Evolutionary conservation across 2,888 invertebrate genomes (phyloP), one percentile per base, ranked within the genome.

Genomic region (Syrphus vitripennis): DNA sequence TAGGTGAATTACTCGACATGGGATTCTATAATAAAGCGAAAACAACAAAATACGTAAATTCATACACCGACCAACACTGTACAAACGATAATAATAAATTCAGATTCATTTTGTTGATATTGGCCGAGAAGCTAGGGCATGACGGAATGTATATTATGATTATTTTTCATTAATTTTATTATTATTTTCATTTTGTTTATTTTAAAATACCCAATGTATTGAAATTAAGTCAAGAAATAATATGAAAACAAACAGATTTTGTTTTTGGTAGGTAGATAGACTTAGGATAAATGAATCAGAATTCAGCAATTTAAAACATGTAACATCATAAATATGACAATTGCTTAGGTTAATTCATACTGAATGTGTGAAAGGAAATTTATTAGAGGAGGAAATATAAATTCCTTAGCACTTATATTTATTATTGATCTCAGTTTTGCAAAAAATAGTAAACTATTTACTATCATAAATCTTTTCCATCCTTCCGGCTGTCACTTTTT

Each of bases 1-100:
- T 86, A 82, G 86, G 86, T 86, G 82, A 86, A 77, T 82, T 82
- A 74, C 72, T 67, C 77, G 67, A 63, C 71, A 81, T 75, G 76
- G 53, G 69, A 63, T 76, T 74, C 42, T 63, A 76, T 61, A 63
- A 59, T 53, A 70, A 71, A 82, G n/a, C n/a, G n/a, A 69, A 24
- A 65, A 45, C 42, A 59, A 37, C 4, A 48, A 31, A 29, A 70
- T 14, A 29, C 4, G 37, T 16, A 29, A 19, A 24, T 31, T 40
- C 26, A 21, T n/a, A n/a, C 67, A 69, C 61, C 55, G 72, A 70
- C 31, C 48, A 59, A 9, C 29, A 31, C 34, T 12, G 34, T 12
- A 9, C 34, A 9, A 71, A 77, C 29, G 77, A 86, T 81, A 84
- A 81, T 34, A 57, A 57, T 57, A 65, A 63, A 86, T 74, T 78